These are phyloP conservation scores for Sacculina carcini DNA, from an alignment of 2,888 invertebrate genomes.

Conservation along the genomic window DNA sequence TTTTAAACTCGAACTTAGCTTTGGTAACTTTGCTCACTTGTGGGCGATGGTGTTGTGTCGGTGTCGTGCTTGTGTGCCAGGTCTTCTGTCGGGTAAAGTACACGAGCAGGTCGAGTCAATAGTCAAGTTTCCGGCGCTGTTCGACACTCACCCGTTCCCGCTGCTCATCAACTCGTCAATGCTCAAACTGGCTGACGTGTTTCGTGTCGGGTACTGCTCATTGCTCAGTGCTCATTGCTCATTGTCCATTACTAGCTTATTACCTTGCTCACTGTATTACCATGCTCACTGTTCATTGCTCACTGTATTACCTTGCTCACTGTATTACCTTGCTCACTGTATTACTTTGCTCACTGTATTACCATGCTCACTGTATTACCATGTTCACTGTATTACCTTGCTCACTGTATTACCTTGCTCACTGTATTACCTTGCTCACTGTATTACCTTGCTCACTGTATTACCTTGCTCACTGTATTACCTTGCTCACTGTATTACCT, in stretches of 20 bases:
- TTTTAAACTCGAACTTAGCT: not conserved
- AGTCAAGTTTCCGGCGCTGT: slow-evolving; percentile 71
- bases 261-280: no score
- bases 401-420: no score
- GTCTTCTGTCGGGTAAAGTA: slow-evolving; percentile 60
- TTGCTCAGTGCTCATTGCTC: no score
- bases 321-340: no score
- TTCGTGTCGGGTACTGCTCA: slow-evolving; percentile 53
- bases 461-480: not conserved
- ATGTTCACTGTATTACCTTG: no score
- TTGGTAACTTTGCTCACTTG: not conserved
- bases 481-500: no score
- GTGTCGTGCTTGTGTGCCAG: slow-evolving; percentile 21
- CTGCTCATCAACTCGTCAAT: slow-evolving; percentile 89
- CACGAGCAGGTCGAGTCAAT: slow-evolving; percentile 96
- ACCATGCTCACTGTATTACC: no score
- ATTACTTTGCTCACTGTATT: no score
- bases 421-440: not conserved
- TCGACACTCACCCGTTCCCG: slow-evolving; percentile 93
- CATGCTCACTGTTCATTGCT: no score
- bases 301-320: no score
- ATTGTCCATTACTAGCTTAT: no score
- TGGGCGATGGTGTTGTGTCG: not conserved
- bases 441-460: not conserved
- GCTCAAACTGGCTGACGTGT: slow-evolving; percentile 77